Base-by-base conservation (phyloP, 1,140 invertebrate species). In the Oncopeltus fasciatus region DNA sequence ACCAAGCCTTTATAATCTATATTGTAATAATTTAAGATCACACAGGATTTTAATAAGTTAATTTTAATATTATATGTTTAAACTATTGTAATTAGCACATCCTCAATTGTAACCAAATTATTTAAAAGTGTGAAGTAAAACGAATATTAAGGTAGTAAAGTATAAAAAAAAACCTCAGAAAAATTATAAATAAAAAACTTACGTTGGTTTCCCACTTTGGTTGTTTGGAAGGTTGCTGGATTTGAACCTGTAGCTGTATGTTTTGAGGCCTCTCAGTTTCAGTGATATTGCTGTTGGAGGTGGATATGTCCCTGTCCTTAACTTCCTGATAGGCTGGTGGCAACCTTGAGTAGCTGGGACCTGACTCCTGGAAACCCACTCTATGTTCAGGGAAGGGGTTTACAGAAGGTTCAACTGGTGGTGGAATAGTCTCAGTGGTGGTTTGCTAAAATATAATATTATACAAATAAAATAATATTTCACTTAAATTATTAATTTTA, bases 311-410 rank as follows among this genome's bases (percentile, higher is more conserved):
- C 1, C 76, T 70, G 59, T 78, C 76, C 65, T 78, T 77, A 20
- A 77, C 64, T 2, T 72, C 66, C 18, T 67, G 60, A 56, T 63
- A 67, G 26, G 64, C 66, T 33, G 66, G 65, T 14, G 65, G 65
- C 5, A 67, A 53, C 29, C 66, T 61, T 49, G 60, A 60, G 12
- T 21, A 59, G 9, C 21, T 53, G 20, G 24, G 44, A 74, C 65
- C 72, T 78, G 72, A 70, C 20, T 64, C 59, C n/a, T 51, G 53
- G 46, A 59, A 65, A 9, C 26, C 43, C 12, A 57, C 59, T 44
- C 76, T 78, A 71, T 79, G 84, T 68, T 85, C 85, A 18, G 85
- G 83, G 65, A 87, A 77, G 2, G 82, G 79, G 68, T 86, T 83
- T 29, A 87, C 80, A 43, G 74, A 75, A 1, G 78, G 78, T 67